Evolutionary conservation across 2,113 vertebrate genomes (phyloP), one percentile per base, ranked within the genome.

Genomic region (Oncorhynchus masou): DNA sequence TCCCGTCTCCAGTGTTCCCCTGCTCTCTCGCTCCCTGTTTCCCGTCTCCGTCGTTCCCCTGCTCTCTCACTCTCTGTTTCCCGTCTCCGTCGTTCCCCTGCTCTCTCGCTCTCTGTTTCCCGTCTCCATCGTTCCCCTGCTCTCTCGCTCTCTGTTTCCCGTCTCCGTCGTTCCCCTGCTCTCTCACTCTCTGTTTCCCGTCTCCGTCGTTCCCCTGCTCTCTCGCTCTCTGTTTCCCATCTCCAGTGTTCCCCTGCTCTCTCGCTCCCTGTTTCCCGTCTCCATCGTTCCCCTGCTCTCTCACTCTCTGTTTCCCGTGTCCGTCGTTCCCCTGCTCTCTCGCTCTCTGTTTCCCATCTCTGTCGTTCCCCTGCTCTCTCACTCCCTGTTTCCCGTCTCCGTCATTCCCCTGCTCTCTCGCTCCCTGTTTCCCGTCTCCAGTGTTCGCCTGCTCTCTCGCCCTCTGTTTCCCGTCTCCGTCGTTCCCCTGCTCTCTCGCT

Each of bases 341-440:
- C 24, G 49, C 45, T 73, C 74, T 34, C 77, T 73, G 3, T 74
- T 65, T 73, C 34, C 51, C 4, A 66, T 67, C 51, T 51, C 34
- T 22, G 65, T 49, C 81, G 71, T 12, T 80, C 70, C 54, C 39
- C 77, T 73, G 34, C 83, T 73, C 29, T 54, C 66, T 62, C 24
- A 34, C 45, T 73, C 74, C 45, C 77, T 73, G n/a, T n/a, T n/a
- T n/a, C n/a, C 81, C 79, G 39, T 86, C 65, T 77, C 70, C 79
- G n/a, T n/a, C n/a, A n/a, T n/a, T n/a, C n/a, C n/a, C n/a, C n/a
- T n/a, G n/a, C n/a, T n/a, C n/a, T n/a, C n/a, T n/a, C n/a, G n/a
- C n/a, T n/a, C n/a, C n/a, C n/a, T 73, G 2, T 72, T 65, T 73
- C 34, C 51, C 4, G 66, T 67, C 51, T 51, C 34, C 25, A 57